These are phyloP conservation scores for Clarias batrachus DNA, from an alignment of 2,113 vertebrate species.

Conservation along the genomic window DNA sequence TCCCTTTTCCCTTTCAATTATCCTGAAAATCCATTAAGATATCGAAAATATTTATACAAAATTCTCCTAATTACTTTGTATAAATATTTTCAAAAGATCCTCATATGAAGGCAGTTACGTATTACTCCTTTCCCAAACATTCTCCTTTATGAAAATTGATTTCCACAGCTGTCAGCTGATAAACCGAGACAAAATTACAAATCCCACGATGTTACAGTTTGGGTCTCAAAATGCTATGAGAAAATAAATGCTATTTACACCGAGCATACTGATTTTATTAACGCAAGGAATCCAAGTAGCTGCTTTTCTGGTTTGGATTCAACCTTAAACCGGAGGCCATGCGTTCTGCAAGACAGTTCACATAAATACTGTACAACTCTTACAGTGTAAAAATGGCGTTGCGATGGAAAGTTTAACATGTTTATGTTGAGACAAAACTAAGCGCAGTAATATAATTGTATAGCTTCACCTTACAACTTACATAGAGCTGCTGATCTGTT, in stretches of 20 bases:
- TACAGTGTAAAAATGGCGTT: not conserved
- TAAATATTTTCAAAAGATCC: not conserved
- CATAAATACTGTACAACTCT: not conserved
- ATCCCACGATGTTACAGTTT: not conserved
- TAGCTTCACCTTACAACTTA: constrained; percentile 68
- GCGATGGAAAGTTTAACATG: too few species aligned
- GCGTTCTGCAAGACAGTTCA: not conserved
- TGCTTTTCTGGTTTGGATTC: not conserved
- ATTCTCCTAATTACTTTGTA: not conserved
- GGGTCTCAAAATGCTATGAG: not conserved
- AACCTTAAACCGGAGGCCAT: not conserved
- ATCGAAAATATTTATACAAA: not conserved
- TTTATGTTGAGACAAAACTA: not conserved
- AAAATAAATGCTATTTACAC: not conserved
- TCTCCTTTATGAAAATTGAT: not conserved
- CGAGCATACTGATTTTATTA: not conserved
- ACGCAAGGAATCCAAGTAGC: not conserved
- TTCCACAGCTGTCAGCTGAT: not conserved
- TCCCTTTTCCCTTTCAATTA: not conserved
- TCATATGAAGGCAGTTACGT: not conserved
- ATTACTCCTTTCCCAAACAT: not conserved
- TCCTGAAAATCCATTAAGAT: not conserved
- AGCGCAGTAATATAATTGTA: not conserved
- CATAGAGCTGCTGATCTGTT: constrained; percentile 99
- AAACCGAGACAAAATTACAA: not conserved